These are phyloP conservation scores for Chroicocephalus ridibundus DNA, from an alignment of 2,113 vertebrate species.

Conservation along the genomic window DNA sequence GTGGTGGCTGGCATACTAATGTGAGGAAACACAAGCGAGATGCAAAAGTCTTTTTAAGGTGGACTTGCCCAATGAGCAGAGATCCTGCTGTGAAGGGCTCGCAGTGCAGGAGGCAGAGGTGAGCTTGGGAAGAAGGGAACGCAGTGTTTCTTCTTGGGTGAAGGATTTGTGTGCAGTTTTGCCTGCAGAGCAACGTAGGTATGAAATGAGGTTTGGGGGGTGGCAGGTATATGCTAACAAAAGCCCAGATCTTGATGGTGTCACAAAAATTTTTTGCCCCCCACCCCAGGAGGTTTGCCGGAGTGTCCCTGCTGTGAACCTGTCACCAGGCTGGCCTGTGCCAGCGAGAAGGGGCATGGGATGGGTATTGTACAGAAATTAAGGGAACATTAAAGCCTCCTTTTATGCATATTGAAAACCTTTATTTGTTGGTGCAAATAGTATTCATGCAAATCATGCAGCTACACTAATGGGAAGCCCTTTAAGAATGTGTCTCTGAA, in stretches of 20 bases:
- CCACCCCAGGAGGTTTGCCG: background rate
- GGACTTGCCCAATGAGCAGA: background rate
- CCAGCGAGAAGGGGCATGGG: background rate
- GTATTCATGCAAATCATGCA: slow-evolving; percentile 15
- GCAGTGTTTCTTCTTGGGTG: background rate
- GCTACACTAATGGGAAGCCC: slow-evolving; percentile 11
- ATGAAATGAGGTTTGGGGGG: background rate
- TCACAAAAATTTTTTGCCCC: background rate
- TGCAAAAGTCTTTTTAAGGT: background rate
- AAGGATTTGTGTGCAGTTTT: background rate
- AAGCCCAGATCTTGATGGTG: background rate
- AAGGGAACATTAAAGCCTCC: background rate
- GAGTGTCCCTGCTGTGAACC: background rate
- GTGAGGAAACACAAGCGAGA: background rate
- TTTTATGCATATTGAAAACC: slow-evolving; percentile 11
- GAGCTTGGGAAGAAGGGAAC: background rate
- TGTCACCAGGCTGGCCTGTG: background rate
- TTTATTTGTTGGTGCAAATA: slow-evolving; percentile 7
- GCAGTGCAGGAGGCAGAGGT: background rate
- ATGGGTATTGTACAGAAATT: background rate
- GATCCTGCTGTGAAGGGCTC: background rate
- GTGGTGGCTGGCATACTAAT: background rate
- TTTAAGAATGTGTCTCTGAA: slow-evolving; percentile 49
- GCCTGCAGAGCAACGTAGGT: background rate
- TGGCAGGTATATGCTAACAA: background rate